A percentile compares a stretch with the other conserved stretches of the same genome.
Evolutionary conservation across 2,113 vertebrate genomes (phyloP).

Genomic region (Hepsetus odoe): DNA sequence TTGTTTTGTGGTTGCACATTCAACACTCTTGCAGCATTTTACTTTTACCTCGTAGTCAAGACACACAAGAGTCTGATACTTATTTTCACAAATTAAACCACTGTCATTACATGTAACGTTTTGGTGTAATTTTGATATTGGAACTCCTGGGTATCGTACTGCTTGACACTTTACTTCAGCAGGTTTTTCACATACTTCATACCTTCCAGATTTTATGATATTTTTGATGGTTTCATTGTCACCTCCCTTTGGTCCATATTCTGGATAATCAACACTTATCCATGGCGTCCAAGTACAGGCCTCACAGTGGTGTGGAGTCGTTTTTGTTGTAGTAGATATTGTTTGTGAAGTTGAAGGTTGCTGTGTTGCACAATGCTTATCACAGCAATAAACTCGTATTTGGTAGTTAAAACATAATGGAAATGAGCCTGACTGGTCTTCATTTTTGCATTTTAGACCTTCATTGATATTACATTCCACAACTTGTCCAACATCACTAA

Average conservation of each 20-base stretch:
- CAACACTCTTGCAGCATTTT: slow-evolving; percentile 57
- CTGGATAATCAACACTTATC: slow-evolving; percentile 67
- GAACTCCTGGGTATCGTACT: slow-evolving; percentile 50
- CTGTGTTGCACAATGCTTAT: slow-evolving; percentile 30
- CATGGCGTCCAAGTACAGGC: slow-evolving; percentile 63
- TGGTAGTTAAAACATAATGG: slow-evolving; percentile 70
- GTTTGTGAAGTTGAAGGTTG: slow-evolving; percentile 33
- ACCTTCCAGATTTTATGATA: slow-evolving; percentile 51
- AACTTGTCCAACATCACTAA: slow-evolving; percentile 58
- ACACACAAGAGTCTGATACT: slow-evolving; percentile 67
- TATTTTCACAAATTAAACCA: slow-evolving; percentile 73
- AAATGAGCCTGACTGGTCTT: slow-evolving; percentile 62
- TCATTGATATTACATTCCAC: slow-evolving; percentile 60
- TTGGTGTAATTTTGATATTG: slow-evolving; percentile 59
- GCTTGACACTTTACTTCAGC: slow-evolving; percentile 62
- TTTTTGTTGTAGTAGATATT: slow-evolving; percentile 1
- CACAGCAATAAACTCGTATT: slow-evolving; percentile 69
- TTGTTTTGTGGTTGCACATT: slow-evolving; percentile 34
- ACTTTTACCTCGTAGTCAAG: slow-evolving; percentile 64
- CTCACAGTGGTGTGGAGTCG: slow-evolving; percentile 47
- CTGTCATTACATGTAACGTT: slow-evolving; percentile 57
- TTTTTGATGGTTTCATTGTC: slow-evolving; percentile 67
- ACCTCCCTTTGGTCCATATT: slow-evolving; percentile 51
- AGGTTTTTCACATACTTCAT: slow-evolving; percentile 63
- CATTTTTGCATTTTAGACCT: slow-evolving; percentile 69